phyloP scores from a whole-genome alignment of 2,888 invertebrate species.

The Hoplodrina blanda region DNA sequence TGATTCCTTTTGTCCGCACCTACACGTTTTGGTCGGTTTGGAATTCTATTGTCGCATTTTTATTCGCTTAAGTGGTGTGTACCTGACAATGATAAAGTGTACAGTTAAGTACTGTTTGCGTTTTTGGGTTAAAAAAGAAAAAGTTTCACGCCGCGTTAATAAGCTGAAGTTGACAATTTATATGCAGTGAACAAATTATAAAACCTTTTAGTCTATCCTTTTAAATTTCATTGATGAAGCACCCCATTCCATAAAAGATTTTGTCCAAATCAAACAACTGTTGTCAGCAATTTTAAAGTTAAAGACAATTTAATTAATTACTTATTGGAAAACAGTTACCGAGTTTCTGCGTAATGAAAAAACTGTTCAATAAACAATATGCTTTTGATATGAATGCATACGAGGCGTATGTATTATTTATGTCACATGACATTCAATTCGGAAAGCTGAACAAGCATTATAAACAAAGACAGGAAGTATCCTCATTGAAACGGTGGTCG shows the following conservation, averaged over 20 bases:
- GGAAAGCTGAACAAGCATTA: slow-evolving; percentile 69
- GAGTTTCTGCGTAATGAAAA: slow-evolving; percentile 14
- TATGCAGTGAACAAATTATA: not conserved
- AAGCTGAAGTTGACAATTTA: not conserved
- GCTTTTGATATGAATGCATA: slow-evolving; percentile 55
- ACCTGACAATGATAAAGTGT: slow-evolving; percentile 25
- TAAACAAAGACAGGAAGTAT: slow-evolving; percentile 79
- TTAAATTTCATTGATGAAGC: not conserved
- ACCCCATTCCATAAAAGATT: slow-evolving; percentile 5
- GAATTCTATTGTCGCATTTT: slow-evolving; percentile 42
- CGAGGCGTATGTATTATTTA: slow-evolving; percentile 60
- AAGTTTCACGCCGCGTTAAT: not conserved
- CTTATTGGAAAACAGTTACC: slow-evolving; percentile 23
- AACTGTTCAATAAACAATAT: slow-evolving; percentile 56
- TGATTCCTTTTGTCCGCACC: slow-evolving; percentile 47
- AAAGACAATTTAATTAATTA: slow-evolving; percentile 12
- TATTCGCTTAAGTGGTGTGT: slow-evolving; percentile 20
- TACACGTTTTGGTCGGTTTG: slow-evolving; percentile 20
- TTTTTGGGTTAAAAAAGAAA: slow-evolving; percentile 1
- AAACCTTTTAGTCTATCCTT: not conserved
- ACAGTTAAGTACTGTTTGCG: slow-evolving; percentile 14
- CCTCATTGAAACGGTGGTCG: slow-evolving; percentile 57
- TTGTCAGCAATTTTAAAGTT: slow-evolving; percentile 4
- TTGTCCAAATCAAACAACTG: not conserved
- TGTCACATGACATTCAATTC: slow-evolving; percentile 69